Base-by-base conservation (phyloP, 2,113 vertebrate species). In the Fulmarus glacialis region DNA sequence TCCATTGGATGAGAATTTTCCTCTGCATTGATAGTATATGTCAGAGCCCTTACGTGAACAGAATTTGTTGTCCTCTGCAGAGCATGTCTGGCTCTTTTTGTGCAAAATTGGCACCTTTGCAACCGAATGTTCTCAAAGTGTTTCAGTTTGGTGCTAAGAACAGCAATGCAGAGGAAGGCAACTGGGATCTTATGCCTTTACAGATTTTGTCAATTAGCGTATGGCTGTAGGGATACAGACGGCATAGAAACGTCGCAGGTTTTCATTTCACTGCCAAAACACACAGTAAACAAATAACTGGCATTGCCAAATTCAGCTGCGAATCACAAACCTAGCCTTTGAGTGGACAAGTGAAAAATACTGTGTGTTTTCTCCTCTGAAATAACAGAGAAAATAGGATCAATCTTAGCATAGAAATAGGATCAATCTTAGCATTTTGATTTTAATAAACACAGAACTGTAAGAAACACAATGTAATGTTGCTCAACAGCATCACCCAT, bases 181-280 rank as follows among this genome's bases (percentile, higher is more conserved):
- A 30, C 38, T 5, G 50, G 16, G 29, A 26, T 48, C n/a, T 23
- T 32, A 8, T 1, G 4, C 34, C 47, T 48, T 63, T 48, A 15
- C 15, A 47, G 32, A 22, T 32, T 53, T 64, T 68, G 43, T 12
- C 30, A 36, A 2, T 42, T 38, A 24, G 4, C 38, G 32, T 8
- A 27, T 9, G 43, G 47, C 59, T 68, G 34, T 45, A 15, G 1
- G 2, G 43, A 8, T 68, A 27, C 30, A 52, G 64, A 6, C 16
- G 38, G 23, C 55, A 17, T 2, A 43, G 62, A 11, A 45, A 67
- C 5, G 52, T 26, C 0, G 0, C 5, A 8, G 10, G 17, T 21
- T 36, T 73, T 71, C 26, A 38, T 62, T 90, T 71, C 29, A 21
- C 24, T 22, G 20, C 43, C 45, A 52, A 72, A 68, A 45, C 12